Evolutionary conservation across 2,888 invertebrate species (phyloP).

Genomic region (Habroteleia sp.): DNA sequence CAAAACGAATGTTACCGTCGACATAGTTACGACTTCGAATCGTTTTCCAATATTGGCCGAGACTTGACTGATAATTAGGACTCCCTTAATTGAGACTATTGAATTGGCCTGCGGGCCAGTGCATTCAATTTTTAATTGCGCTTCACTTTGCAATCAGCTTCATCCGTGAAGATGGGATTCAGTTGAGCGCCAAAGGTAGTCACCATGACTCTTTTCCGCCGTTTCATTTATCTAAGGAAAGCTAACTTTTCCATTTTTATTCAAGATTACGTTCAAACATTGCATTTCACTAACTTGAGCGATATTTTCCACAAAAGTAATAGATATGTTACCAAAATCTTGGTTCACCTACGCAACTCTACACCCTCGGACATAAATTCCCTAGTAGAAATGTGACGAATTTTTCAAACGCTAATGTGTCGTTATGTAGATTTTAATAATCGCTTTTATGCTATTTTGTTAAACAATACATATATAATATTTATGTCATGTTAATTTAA

Average conservation of each 20-base stretch:
- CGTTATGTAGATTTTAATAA: no score
- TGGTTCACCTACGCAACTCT: no score
- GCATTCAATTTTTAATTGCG: constrained; percentile 60
- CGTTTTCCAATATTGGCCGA: constrained; percentile 75
- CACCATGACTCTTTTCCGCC: constrained; percentile 12
- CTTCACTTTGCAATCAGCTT: constrained; percentile 39
- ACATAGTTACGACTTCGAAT: constrained; percentile 71
- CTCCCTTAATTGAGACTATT: constrained; percentile 75
- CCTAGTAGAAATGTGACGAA: no score
- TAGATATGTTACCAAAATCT: no score
- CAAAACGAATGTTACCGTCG: constrained; percentile 54
- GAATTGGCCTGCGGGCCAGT: constrained; percentile 67
- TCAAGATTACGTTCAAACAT: constrained; percentile 15
- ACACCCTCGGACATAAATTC: no score
- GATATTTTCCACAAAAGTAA: no score
- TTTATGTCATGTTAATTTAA: no score
- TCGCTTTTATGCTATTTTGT: no score
- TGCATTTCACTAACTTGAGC: no score
- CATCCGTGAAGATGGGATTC: constrained; percentile 25
- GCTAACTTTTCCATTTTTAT: constrained; percentile 18
- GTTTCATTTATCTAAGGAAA: constrained; percentile 1
- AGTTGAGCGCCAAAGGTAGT: constrained; percentile 28
- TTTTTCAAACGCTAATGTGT: no score
- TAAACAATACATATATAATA: no score
- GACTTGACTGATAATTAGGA: constrained; percentile 74